These are phyloP conservation scores for Rhabdornis inornatus DNA, from an alignment of 2,113 vertebrate species.

Conservation along the genomic window DNA sequence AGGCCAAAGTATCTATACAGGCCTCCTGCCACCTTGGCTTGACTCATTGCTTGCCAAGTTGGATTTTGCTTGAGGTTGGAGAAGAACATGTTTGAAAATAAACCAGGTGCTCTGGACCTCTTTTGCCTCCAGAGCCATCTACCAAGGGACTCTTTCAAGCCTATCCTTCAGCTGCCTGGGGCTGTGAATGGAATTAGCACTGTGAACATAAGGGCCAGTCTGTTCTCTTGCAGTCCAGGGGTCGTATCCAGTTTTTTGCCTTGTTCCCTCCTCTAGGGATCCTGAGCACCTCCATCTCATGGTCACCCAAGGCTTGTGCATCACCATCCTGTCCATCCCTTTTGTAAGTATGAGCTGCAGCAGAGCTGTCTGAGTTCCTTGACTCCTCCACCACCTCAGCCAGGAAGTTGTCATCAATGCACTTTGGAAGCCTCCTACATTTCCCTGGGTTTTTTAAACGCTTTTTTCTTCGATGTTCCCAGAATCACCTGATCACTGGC, in stretches of 20 bases:
- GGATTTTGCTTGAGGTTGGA: not conserved
- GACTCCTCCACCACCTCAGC: not conserved
- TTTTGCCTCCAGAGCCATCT: not conserved
- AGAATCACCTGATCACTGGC: not conserved
- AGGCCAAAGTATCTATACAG: not conserved
- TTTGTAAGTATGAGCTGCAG: not conserved
- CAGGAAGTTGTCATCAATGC: not conserved
- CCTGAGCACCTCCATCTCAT: not conserved
- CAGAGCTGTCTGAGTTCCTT: not conserved
- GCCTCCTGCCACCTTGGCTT: not conserved
- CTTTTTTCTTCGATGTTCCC: not conserved
- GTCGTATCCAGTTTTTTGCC: not conserved
- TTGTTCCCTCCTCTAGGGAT: not conserved
- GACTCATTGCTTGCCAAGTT: not conserved
- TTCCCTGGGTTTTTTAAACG: rapidly evolving
- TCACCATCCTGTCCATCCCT: not conserved
- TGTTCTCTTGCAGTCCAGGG: not conserved
- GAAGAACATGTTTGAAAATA: not conserved
- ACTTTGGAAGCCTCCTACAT: not conserved
- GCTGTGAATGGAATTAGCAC: not conserved
- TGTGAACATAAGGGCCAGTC: not conserved
- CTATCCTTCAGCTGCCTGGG: not conserved
- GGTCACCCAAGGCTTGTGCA: not conserved
- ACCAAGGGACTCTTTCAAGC: not conserved
- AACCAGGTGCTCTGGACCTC: not conserved